Evolutionary conservation across 2,888 invertebrate genomes (phyloP).

Genomic region (Leucophenga montana): DNA sequence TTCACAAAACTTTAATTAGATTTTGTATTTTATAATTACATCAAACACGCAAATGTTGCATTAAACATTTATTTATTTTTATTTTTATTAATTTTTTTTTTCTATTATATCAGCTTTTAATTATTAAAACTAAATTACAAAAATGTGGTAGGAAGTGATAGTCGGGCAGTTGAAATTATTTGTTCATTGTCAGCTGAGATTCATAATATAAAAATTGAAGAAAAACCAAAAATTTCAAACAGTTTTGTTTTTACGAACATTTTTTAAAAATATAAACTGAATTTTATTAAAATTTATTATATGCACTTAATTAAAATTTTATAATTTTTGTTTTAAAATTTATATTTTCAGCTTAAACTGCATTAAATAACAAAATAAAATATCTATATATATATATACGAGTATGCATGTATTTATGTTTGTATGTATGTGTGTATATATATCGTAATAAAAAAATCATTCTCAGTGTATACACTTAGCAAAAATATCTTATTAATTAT

Average conservation of each 20-base stretch:
- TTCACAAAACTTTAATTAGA: slow-evolving; percentile 2
- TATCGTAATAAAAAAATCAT: slow-evolving; percentile 34
- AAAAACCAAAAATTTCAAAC: too few species aligned
- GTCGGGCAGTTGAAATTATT: slow-evolving; percentile 18
- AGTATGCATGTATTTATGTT: too few species aligned
- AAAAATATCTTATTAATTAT: slow-evolving; percentile 46
- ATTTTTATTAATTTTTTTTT: slow-evolving; percentile 34
- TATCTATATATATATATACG: slow-evolving; percentile 31
- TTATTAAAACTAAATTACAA: slow-evolving; percentile 16
- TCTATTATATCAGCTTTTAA: slow-evolving; percentile 48
- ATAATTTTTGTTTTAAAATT: slow-evolving; percentile 40
- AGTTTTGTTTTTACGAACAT: too few species aligned
- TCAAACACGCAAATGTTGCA: slow-evolving; percentile 61
- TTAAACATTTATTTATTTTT: slow-evolving; percentile 39
- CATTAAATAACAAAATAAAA: slow-evolving; percentile 62
- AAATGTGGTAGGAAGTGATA: background rate
- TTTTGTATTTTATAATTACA: slow-evolving; percentile 47
- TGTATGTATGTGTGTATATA: slow-evolving; percentile 30
- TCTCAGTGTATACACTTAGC: slow-evolving; percentile 58
- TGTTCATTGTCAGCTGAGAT: background rate
- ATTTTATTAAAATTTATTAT: background rate
- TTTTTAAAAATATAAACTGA: background rate
- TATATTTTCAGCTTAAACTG: slow-evolving; percentile 54
- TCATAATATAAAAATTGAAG: background rate
- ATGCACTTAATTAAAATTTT: slow-evolving; percentile 23